Conservation (phyloP, 2,888 invertebrate genomes). For the Spicauda simplicius region DNA sequence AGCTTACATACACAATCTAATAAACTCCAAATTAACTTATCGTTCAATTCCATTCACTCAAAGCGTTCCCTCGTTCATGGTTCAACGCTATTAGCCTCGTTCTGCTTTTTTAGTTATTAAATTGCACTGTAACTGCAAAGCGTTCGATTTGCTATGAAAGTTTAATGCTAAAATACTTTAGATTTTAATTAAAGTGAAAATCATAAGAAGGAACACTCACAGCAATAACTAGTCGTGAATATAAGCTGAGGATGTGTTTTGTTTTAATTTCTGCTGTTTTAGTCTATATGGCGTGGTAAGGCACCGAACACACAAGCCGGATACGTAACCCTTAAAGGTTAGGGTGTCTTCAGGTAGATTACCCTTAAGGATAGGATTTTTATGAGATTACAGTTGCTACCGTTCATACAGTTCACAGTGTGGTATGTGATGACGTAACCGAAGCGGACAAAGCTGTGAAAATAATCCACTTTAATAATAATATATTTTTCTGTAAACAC, state of each 20-base stretch:
- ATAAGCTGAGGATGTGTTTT: neutral
- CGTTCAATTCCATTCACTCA: constrained; percentile 1
- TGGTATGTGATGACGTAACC: too few species aligned
- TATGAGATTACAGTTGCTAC: too few species aligned
- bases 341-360: too few species aligned
- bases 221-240: neutral
- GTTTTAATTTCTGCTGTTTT: too few species aligned
- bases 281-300: too few species aligned
- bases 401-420: too few species aligned
- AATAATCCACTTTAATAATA: too few species aligned
- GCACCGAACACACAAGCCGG: neutral
- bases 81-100: constrained; percentile 10
- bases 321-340: neutral
- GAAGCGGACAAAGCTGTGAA: too few species aligned
- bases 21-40: neutral
- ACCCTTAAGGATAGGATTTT: too few species aligned
- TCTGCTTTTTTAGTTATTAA: constrained; percentile 23
- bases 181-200: constrained; percentile 12
- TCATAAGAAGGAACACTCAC: neutral
- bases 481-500: too few species aligned
- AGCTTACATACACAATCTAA: neutral
- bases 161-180: constrained; percentile 12
- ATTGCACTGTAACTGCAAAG: constrained; percentile 17
- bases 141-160: constrained; percentile 8
- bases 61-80: constrained; percentile 9